These are phyloP conservation scores for Oeneis ivallda DNA, from an alignment of 2,888 invertebrate species.

Conservation along the genomic window DNA sequence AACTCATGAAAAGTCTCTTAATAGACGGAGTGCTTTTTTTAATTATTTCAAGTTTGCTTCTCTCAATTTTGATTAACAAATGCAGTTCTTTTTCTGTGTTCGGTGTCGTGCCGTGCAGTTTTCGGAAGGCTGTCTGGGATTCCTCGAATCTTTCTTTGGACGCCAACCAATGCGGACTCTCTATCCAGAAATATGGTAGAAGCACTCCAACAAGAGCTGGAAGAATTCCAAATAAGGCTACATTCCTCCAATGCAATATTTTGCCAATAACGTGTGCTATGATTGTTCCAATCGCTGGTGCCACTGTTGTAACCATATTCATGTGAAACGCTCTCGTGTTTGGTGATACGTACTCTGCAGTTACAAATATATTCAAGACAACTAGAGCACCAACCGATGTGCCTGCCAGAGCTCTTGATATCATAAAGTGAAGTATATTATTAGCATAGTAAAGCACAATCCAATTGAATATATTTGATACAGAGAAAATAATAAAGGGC, in stretches of 20 bases:
- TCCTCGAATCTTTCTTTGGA: constrained; percentile 36
- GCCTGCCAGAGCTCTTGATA: constrained; percentile 31
- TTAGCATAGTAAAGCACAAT: constrained; percentile 31
- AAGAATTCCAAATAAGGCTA: constrained; percentile 34
- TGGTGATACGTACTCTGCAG: constrained; percentile 33
- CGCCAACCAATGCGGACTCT: constrained; percentile 41
- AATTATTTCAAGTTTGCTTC: constrained; percentile 21
- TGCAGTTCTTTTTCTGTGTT: constrained; percentile 33
- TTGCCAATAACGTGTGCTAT: constrained; percentile 34
- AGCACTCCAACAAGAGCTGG: constrained; percentile 31
- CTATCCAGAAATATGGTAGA: constrained; percentile 34
- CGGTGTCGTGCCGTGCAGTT: constrained; percentile 29
- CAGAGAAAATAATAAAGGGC: constrained; percentile 25
- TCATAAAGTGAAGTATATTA: constrained; percentile 17
- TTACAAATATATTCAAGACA: constrained; percentile 21
- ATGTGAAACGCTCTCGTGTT: constrained; percentile 30
- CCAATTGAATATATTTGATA: constrained; percentile 32
- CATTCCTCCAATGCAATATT: constrained; percentile 36
- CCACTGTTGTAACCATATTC: constrained; percentile 34
- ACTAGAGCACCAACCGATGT: constrained; percentile 33
- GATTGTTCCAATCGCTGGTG: constrained; percentile 33
- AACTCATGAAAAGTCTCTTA: constrained; percentile 20
- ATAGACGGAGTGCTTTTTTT: constrained; percentile 10
- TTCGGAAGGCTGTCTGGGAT: constrained; percentile 27
- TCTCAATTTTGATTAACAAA: constrained; percentile 37